A percentile compares a stretch with the other conserved stretches of the same genome.
Conservation (phyloP, 37 sponge, comb jelly and placozoan species). For the Spongilla lacustris region DNA sequence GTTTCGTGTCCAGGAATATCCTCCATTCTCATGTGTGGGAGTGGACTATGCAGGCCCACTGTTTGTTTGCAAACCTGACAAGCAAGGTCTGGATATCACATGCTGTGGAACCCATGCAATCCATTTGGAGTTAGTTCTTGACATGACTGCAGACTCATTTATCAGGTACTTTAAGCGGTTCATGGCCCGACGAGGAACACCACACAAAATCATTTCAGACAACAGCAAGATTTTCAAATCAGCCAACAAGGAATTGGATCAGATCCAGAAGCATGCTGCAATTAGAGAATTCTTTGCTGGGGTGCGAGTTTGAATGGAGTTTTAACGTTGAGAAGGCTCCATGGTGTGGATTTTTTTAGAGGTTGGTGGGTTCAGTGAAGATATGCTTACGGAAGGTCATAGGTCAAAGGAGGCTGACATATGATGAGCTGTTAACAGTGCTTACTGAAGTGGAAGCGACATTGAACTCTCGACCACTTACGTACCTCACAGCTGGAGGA, state of each 20-base stretch:
- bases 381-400: constrained; percentile 13
- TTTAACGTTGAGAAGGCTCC: constrained; percentile 37
- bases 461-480: constrained; percentile 44
- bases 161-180: constrained; percentile 28
- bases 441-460: constrained; percentile 29
- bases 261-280: background rate
- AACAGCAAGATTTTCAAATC: constrained; percentile 25
- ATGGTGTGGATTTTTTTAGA: background rate
- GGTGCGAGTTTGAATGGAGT: constrained; percentile 9
- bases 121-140: constrained; percentile 18
- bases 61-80: too few relatives aligned
- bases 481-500: constrained; percentile 49
- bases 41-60: too few relatives aligned
- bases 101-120: constrained; percentile 32
- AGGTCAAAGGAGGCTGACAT: constrained; percentile 10
- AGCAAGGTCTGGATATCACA: constrained; percentile 26
- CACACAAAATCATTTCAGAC: constrained; percentile 20
- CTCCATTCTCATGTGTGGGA: too few relatives aligned
- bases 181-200: constrained; percentile 7
- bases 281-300: background rate
- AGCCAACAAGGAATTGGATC: background rate
- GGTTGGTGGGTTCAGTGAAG: constrained; percentile 27
- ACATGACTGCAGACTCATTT: constrained; percentile 19
- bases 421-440: constrained; percentile 42
- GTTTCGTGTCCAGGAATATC: too few relatives aligned